Evolutionary conservation across 2,797 vertebrate genomes (phyloP), one percentile per base, ranked within the genome.

Genomic region (Premnoplex brunnescens): DNA sequence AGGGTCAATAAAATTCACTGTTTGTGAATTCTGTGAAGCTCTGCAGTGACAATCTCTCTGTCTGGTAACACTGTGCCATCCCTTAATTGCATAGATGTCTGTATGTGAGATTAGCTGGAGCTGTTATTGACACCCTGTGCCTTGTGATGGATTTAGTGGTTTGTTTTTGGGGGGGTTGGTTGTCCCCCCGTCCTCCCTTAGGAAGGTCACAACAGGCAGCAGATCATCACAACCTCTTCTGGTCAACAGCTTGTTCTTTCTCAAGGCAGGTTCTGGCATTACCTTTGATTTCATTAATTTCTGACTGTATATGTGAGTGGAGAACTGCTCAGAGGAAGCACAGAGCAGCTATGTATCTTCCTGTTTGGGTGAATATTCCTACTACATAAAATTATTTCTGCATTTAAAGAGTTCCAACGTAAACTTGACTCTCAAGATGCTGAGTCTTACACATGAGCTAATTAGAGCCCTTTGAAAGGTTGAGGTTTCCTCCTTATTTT

Each of bases 291-390:
- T 97, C 97, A 97, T 97, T 97, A 95, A 97, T 97, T 98, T 96
- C 94, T 97, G 96, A 87, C 77, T 97, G 91, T 96, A 83, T 92
- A 23, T 96, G 90, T 92, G 95, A 85, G 92, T 94, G 94, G 93
- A 97, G 97, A 97, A 97, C 95, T 97, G 95, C 97, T 98, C 94
- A 79, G 96, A 97, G 95, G 92, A 97, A 97, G 95, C 64, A 68
- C 92, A 82, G 37, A 97, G 96, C 95, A 95, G 80, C 95, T 97
- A 92, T 96, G 89, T 97, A 83, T 97, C 91, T 95, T 97, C 98
- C 97, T 97, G 89, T 94, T 96, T 71, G 96, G 21, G 14, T 91
- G 69, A 48, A 30, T 88, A 32, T 82, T 93, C 32, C 48, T 76
- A 44, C 21, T 41, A 14, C 69, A 43, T 90, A 77, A 95, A 97